Base-by-base conservation (phyloP, 2,797 vertebrate species). In the Amblyopsis hoosieri region DNA sequence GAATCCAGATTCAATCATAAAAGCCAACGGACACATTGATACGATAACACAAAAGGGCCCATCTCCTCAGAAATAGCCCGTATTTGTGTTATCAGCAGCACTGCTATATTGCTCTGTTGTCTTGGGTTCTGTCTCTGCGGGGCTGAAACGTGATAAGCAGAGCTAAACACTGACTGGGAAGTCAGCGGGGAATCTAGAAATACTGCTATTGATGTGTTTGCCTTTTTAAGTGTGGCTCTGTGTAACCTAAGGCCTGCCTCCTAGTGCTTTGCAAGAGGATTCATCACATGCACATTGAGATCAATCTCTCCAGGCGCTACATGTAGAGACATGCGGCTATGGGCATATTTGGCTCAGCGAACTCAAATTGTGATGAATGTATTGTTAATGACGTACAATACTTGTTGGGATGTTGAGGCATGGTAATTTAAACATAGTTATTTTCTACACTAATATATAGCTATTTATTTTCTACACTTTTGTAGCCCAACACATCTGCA, bases 181-280 rank as follows among this genome's bases (percentile, higher is more conserved):
- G 80, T 76, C 81, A 73, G 63, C 53, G 49, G 81, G 83, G 83
- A 77, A 81, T 87, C 74, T 75, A 78, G 83, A 88, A 89, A 86
- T 67, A 71, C 77, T 66, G 73, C 70, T 87, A 85, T 87, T 85
- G 89, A 89, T 89, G 86, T 87, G 78, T 90, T 89, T 84, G 67
- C 56, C 79, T 83, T 81, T 90, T 84, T 79, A 85, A 82, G 78
- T 76, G 80, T 70, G 60, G 70, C 58, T 79, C 74, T 57, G 19
- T 57, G 77, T 85, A 87, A 89, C 77, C 75, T 45, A 55, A 81
- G 60, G n/a, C 80, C 72, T n/a, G 52, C 67, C 76, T 80, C 71
- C 67, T 51, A 54, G 62, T 3, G 6, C 70, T 45, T 51, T 4
- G n/a, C 13, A 49, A 78, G 78, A 78, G 49, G 67, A 76, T 70